Conservation (phyloP, 1,140 invertebrate species). For the Scaptomyza pallida region DNA sequence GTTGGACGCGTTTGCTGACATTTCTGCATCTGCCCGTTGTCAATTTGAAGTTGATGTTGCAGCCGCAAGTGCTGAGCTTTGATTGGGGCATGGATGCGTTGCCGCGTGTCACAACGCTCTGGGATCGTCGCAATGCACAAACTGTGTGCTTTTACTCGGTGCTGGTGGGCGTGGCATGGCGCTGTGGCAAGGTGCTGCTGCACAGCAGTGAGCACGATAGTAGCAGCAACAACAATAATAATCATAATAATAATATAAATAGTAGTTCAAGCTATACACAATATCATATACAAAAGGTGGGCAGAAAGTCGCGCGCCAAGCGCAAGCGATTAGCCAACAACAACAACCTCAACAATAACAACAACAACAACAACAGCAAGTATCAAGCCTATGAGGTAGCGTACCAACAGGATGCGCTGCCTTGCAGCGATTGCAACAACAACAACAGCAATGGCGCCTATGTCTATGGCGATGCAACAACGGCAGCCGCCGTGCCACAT, state of each 20-base stretch:
- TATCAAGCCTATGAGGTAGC: slow-evolving; percentile 67
- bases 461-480: slow-evolving; percentile 31
- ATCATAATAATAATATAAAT: neutral
- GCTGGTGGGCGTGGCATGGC: slow-evolving; percentile 85
- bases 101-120: slow-evolving; percentile 89
- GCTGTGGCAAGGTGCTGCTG: slow-evolving; percentile 54
- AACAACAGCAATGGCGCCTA: slow-evolving; percentile 66
- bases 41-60: slow-evolving; percentile 92
- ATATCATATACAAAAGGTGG: slow-evolving; percentile 72
- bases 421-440: slow-evolving; percentile 68
- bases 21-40: slow-evolving; percentile 95
- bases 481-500: slow-evolving; percentile 6
- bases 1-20: slow-evolving; percentile 90
- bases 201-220: slow-evolving; percentile 12
- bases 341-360: slow-evolving; percentile 39
- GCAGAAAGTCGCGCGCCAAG: slow-evolving; percentile 76
- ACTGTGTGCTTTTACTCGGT: slow-evolving; percentile 89
- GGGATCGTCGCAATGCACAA: slow-evolving; percentile 90
- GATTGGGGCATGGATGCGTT: slow-evolving; percentile 98
- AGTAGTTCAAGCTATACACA: slow-evolving; percentile 43
- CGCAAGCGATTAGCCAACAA: slow-evolving; percentile 63
- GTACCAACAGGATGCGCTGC: slow-evolving; percentile 58
- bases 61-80: slow-evolving; percentile 93
- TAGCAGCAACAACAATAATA: neutral
- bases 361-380: slow-evolving; percentile 48